Percentiles rank a stretch among this genome's conserved stretches.
Conservation (phyloP, 2,888 invertebrate species). For the Notocelia uddmanniana region DNA sequence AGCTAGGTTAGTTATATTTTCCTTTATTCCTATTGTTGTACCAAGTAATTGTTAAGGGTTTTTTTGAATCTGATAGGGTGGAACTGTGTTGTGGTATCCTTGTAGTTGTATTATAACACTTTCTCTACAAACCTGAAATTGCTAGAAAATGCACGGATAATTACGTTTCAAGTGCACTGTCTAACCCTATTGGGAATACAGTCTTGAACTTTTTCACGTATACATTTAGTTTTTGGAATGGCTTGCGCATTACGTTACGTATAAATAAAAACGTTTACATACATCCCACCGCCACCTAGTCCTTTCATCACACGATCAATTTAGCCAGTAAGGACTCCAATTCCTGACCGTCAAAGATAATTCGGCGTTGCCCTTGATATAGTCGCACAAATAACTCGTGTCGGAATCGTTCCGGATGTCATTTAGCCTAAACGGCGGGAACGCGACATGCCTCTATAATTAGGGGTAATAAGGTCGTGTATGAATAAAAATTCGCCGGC, state of each 20-base stretch:
- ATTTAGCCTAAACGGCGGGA: slow-evolving; percentile 11
- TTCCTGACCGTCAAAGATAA: slow-evolving; percentile 10
- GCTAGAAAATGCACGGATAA: too few species aligned
- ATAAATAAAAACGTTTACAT: not conserved
- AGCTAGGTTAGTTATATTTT: too few species aligned
- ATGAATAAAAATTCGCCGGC: slow-evolving; percentile 21
- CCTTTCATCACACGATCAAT: not conserved
- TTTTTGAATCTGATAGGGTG: too few species aligned
- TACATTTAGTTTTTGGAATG: too few species aligned
- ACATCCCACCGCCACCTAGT: not conserved
- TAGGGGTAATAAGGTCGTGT: slow-evolving; percentile 22
- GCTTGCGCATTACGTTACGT: not conserved
- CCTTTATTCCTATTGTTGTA: too few species aligned
- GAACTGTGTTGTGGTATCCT: too few species aligned
- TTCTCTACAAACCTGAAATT: too few species aligned
- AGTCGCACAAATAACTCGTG: slow-evolving; percentile 15
- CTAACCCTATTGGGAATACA: too few species aligned
- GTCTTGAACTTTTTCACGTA: too few species aligned
- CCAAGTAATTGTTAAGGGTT: too few species aligned
- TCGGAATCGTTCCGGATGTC: slow-evolving; percentile 24
- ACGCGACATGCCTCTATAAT: slow-evolving; percentile 26
- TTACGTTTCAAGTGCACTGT: too few species aligned
- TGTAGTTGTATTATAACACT: too few species aligned
- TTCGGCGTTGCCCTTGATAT: slow-evolving; percentile 31
- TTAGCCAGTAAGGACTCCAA: not conserved